Evolutionary conservation across 2,797 vertebrate species (phyloP).

Genomic region (Pseudotriccus pelzelni): DNA sequence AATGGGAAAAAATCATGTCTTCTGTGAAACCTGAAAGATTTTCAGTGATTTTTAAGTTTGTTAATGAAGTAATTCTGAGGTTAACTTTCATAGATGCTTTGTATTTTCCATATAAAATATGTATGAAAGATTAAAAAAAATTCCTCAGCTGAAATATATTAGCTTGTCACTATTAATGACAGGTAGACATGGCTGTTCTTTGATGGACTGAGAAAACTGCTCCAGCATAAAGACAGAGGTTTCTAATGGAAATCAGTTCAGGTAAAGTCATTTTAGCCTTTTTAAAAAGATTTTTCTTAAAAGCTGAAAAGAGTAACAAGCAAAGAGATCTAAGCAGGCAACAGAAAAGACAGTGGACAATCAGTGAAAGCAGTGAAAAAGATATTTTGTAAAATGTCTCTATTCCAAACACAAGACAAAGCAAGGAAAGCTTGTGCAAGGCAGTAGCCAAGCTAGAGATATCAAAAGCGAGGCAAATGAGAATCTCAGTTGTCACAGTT

Average conservation of each 20-base stretch:
- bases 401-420: background rate
- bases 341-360: background rate
- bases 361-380: background rate
- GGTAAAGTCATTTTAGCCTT: background rate
- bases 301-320: background rate
- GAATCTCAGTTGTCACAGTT: background rate
- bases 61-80: background rate
- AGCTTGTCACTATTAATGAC: background rate
- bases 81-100: background rate
- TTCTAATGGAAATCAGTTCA: background rate
- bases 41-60: background rate
- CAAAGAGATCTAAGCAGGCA: background rate
- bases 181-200: background rate
- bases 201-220: background rate
- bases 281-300: background rate
- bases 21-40: background rate
- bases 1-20: fast-evolving
- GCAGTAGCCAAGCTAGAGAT: background rate
- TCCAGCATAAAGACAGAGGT: background rate
- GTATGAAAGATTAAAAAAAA: background rate
- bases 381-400: background rate
- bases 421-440: background rate
- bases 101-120: background rate
- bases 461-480: background rate
- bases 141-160: background rate